Base-by-base conservation (phyloP, 1,140 invertebrate species). In the Fragariocoptes setiger region DNA sequence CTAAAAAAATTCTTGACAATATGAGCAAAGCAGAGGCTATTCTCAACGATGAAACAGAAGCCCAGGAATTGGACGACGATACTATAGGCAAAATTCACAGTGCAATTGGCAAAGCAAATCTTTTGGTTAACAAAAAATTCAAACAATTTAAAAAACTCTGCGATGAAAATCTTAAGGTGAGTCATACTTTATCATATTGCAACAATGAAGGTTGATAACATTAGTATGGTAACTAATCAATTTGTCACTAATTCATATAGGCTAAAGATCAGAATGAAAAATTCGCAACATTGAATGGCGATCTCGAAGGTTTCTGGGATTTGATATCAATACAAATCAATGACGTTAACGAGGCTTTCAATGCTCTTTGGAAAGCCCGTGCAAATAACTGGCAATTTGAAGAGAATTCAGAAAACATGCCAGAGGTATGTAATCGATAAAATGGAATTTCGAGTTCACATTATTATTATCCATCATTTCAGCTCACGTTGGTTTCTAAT, bases 261-360 rank as follows among this genome's bases (percentile, higher is more conserved):
- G 70, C 68, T 54, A 67, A 73, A 53, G 58, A 66, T 14, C 8
- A 31, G 8, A 8, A 31, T 8, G 8, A 31, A n/a, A 8, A 31
- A n/a, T 31, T 31, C n/a, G 25, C 25, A 31, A 86, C 80, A 2
- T 85, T 77, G 3, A 62, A 67, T 49, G 71, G 76, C 49, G 85
- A 92, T 57, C 61, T 90, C 40, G 76, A 75, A 50, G 85, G 85
- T 15, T 90, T 90, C 59, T 92, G 83, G 83, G 85, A 90, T 56
- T 85, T 92, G 78, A 77, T 92, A 4, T 70, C 71, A 55, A 65
- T 90, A 37, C 85, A 90, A 58, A 70, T 83, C 4, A 67, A 71
- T 22, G 71, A 78, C 56, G 65, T 82, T 15, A 67, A 80, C 53
- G 63, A 67, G 4, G 60, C 77, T 42, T 85, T 79, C 55, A 60